Base-by-base conservation (phyloP, 1,140 invertebrate species). In the Samia ricini region DNA sequence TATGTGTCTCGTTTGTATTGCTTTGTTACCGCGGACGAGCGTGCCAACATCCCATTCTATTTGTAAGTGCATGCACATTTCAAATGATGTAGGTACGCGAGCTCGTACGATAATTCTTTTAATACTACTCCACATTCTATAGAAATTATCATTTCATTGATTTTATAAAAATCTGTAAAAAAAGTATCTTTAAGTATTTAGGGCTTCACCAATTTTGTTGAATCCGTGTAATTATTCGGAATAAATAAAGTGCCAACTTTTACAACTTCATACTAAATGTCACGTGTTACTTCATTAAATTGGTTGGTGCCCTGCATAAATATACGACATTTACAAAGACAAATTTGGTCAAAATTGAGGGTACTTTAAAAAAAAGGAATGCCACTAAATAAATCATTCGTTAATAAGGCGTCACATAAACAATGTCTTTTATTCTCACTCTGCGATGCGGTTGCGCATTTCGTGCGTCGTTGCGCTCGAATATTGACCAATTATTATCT, bases 341-440 rank as follows among this genome's bases (percentile, higher is more conserved):
- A 42, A 42, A 42, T 42, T 42, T 42, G 33, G 33, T 42, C 33
- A 42, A 42, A 42, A 42, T 42, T 42, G 33, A 15, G 33, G 33
- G n/a, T 42, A 42, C 33, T 42, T 42, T 42, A 15, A 42, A 42
- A n/a, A 42, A 42, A 42, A 42, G 33, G n/a, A 42, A 42, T 42
- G 33, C 12, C 33, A 42, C 70, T 71, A 61, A 68, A 73, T 84
- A 83, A 83, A 86, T 84, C 80, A 79, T 42, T 68, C 70, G 54
- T 72, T 79, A 85, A 85, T 83, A 84, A 79, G 78, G 71, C 64
- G 70, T 82, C 71, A 69, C 64, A 79, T 70, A 42, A 42, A 42
- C 33, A 42, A 15, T 42, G 33, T 42, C 33, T 4, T 42, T 42
- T 69, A 64, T 73, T 72, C 66, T 56, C 61, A 50, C 80, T 84